Percentiles rank a stretch among this genome's conserved stretches.
phyloP scores from a whole-genome alignment of 2,797 vertebrate species.

The Setipinna tenuifilis region DNA sequence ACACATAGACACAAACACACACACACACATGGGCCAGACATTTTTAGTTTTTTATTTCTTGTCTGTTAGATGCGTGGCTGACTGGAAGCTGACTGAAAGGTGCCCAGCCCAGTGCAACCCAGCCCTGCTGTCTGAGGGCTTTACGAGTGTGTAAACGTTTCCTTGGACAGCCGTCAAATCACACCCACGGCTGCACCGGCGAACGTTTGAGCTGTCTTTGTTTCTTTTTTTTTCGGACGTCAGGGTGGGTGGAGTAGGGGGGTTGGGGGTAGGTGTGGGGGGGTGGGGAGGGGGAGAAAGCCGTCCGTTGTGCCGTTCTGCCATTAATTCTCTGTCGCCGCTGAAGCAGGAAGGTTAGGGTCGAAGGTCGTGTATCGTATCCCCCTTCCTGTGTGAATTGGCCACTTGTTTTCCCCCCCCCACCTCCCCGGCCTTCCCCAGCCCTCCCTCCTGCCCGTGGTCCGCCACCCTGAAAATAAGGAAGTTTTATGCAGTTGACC shows the following conservation, averaged over 20 bases:
- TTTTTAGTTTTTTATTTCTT: no score
- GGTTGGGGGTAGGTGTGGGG: no score
- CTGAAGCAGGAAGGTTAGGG: constrained; percentile 64
- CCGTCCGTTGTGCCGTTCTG: constrained; percentile 54
- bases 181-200: background rate
- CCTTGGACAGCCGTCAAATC: constrained; percentile 21
- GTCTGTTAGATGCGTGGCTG: background rate
- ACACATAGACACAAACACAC: no score
- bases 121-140: background rate
- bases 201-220: background rate
- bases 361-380: constrained; percentile 55
- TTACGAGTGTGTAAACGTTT: constrained; percentile 14
- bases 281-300: constrained; percentile 26
- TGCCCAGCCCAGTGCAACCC: no score
- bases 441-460: background rate
- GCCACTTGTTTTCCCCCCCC: constrained; percentile 66
- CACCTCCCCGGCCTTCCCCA: constrained; percentile 34
- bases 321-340: constrained; percentile 67
- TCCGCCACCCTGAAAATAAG: constrained; percentile 65
- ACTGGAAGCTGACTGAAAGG: background rate
- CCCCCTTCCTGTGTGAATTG: constrained; percentile 71
- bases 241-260: no score
- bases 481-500: constrained; percentile 77
- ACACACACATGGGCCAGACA: background rate
- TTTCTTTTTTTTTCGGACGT: background rate